These are phyloP conservation scores for Bathynomus jamesi DNA, from an alignment of 1,140 invertebrate species.

Conservation along the genomic window DNA sequence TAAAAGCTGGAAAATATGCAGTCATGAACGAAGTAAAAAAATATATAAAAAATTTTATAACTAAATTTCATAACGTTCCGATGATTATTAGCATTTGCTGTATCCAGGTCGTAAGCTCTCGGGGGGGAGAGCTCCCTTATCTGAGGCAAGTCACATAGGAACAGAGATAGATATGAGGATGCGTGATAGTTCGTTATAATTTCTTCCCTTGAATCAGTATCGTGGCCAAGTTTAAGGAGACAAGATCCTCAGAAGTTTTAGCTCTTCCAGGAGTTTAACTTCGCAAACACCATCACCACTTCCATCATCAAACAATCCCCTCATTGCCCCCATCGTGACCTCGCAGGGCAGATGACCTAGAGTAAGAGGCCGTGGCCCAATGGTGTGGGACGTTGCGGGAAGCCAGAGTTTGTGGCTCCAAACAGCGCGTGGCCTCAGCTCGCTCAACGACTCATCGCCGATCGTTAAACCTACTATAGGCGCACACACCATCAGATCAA, in stretches of 20 bases:
- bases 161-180: not conserved
- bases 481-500: conserved; percentile 6
- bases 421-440: conserved; percentile 30
- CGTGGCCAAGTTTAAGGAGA: not conserved
- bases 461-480: conserved; percentile 33
- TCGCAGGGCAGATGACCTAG: conserved; percentile 31
- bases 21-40: not conserved
- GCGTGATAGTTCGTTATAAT: not conserved
- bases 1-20: not conserved
- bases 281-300: not conserved
- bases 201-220: not conserved
- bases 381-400: conserved; percentile 23
- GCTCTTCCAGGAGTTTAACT: not conserved
- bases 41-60: conserved; percentile 1
- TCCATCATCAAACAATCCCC: not conserved
- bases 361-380: conserved; percentile 26
- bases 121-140: not conserved
- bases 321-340: conserved; percentile 23
- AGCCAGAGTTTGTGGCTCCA: conserved; percentile 18
- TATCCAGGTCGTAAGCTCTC: not conserved
- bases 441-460: conserved; percentile 28
- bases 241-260: not conserved
- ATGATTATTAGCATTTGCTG: conserved; percentile 1
- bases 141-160: not conserved
- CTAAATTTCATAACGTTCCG: not conserved